Percentiles rank a stretch among this genome's conserved stretches.
phyloP scores from a whole-genome alignment of 2,113 vertebrate species.

The Alligator sinensis region DNA sequence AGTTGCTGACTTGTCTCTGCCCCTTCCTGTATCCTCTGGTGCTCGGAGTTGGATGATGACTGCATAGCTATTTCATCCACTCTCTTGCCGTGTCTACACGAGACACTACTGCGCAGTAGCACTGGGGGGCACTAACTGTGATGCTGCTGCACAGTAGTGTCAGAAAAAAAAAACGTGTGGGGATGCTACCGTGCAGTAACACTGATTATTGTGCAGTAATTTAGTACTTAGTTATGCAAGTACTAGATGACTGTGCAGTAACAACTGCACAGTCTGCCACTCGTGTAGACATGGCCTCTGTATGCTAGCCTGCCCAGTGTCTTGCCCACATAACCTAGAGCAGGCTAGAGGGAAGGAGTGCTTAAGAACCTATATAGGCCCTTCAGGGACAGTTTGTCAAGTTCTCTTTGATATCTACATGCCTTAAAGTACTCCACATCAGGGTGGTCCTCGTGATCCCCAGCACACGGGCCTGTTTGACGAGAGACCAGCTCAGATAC shows the following conservation, averaged over 20 bases:
- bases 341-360: not conserved
- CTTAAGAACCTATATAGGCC: not conserved
- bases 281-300: no score
- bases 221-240: no score
- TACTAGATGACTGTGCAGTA: no score
- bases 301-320: not conserved
- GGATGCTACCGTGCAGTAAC: no score
- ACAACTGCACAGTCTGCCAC: no score
- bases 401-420: not conserved
- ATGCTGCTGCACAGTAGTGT: no score
- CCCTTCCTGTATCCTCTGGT: not conserved
- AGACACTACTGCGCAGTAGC: not conserved
- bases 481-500: not conserved
- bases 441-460: not conserved
- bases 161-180: no score
- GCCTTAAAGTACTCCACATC: not conserved
- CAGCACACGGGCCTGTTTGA: not conserved
- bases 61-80: not conserved
- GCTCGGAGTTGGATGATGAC: not conserved
- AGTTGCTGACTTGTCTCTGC: fast-evolving
- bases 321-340: not conserved
- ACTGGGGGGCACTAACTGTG: no score
- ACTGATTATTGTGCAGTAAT: no score
- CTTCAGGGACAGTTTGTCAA: no score
- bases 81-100: fast-evolving